Conservation (phyloP, 2,888 invertebrate genomes). For the Phaedon cochleariae region DNA sequence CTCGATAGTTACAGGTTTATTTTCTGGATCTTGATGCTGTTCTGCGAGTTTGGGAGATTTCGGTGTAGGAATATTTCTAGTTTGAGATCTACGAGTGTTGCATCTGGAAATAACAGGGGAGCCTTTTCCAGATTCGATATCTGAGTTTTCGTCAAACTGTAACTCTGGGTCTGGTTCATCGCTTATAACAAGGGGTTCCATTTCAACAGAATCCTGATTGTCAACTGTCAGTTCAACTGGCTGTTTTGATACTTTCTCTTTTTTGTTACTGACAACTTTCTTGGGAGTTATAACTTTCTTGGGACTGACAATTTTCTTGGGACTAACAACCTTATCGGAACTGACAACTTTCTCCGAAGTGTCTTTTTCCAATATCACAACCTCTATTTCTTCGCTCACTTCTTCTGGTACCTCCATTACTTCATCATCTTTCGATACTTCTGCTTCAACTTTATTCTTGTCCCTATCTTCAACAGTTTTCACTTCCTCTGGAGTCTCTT, state of each 20-base stretch:
- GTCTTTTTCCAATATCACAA: background rate
- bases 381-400: background rate
- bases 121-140: constrained; percentile 52
- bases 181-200: constrained; percentile 53
- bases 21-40: constrained; percentile 40
- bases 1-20: background rate
- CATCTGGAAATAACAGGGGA: constrained; percentile 56
- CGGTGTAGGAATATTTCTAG: constrained; percentile 58
- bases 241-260: constrained; percentile 2
- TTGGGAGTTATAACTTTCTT: constrained; percentile 10
- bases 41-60: constrained; percentile 56
- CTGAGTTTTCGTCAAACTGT: constrained; percentile 56
- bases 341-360: constrained; percentile 7
- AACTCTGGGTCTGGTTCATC: constrained; percentile 55
- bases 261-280: constrained; percentile 11
- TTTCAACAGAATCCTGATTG: constrained; percentile 41
- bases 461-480: constrained; percentile 1
- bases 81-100: constrained; percentile 57
- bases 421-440: background rate
- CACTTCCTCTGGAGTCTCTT: background rate
- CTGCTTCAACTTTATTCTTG: background rate
- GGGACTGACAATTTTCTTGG: too few species aligned
- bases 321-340: background rate
- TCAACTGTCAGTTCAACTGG: constrained; percentile 15
- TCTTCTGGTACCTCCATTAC: background rate